phyloP scores from a whole-genome alignment of 2,888 invertebrate genomes.

The Volucella inflata region DNA sequence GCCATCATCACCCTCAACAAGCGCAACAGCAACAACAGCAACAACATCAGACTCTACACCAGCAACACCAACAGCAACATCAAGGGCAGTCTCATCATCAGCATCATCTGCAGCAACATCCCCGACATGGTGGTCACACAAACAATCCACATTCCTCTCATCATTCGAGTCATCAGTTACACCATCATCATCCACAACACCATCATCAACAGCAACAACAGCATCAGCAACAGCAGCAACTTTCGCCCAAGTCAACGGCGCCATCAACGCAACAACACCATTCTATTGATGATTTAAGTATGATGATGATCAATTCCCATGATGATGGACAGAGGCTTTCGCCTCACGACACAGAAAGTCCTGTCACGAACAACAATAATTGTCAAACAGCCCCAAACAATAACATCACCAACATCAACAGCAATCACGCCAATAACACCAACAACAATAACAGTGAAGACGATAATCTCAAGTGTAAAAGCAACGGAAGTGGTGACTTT shows the following conservation, averaged over 20 bases:
- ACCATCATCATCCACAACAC: constrained; percentile 54
- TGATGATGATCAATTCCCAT: constrained; percentile 63
- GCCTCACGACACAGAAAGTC: constrained; percentile 28
- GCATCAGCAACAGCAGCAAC: constrained; percentile 52
- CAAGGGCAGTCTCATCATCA: constrained; percentile 23
- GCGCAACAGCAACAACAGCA: constrained; percentile 34
- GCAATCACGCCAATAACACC: constrained; percentile 29
- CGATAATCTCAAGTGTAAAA: constrained; percentile 56
- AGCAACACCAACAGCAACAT: constrained; percentile 12
- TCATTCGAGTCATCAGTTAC: constrained; percentile 32
- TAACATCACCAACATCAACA: constrained; percentile 68
- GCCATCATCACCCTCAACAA: constrained; percentile 56
- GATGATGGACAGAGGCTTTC: constrained; percentile 52
- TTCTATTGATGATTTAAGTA: constrained; percentile 58
- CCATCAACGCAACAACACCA: constrained; percentile 56
- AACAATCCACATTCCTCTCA: constrained; percentile 45
- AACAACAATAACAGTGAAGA: constrained; percentile 51
- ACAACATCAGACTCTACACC: constrained; percentile 34
- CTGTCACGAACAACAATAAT: constrained; percentile 34
- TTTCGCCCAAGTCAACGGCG: constrained; percentile 61
- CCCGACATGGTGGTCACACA: constrained; percentile 9
- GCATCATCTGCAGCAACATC: constrained; percentile 51
- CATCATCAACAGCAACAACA: constrained; percentile 32
- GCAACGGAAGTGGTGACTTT: constrained; percentile 47
- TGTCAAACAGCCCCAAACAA: constrained; percentile 50